Conservation (phyloP, 2,797 vertebrate species). For the Novumbra hubbsi region DNA sequence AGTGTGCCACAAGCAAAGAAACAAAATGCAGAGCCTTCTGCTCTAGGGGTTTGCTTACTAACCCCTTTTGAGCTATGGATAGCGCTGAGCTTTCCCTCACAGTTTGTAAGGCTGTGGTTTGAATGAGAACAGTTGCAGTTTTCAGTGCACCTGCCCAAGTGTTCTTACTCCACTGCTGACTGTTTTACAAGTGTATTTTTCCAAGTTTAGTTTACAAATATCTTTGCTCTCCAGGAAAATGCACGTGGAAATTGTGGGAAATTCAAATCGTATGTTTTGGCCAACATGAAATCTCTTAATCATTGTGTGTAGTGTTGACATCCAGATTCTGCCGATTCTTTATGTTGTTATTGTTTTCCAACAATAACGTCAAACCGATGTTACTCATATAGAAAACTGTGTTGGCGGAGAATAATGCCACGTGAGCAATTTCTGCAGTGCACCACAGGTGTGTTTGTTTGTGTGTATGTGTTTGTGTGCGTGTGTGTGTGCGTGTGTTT, state of each 20-base stretch:
- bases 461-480: constrained; percentile 35
- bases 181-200: constrained; percentile 44
- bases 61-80: constrained; percentile 35
- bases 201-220: constrained; percentile 39
- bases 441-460: constrained; percentile 52
- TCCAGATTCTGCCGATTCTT: constrained; percentile 32
- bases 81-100: constrained; percentile 45
- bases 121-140: constrained; percentile 48
- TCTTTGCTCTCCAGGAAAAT: constrained; percentile 46
- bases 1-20: background rate
- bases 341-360: constrained; percentile 57
- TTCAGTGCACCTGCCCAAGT: constrained; percentile 57
- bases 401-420: constrained; percentile 72
- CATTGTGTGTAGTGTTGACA: constrained; percentile 10
- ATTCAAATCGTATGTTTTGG: constrained; percentile 10
- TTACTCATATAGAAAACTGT: constrained; percentile 71
- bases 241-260: constrained; percentile 12
- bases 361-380: constrained; percentile 20
- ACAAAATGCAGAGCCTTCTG: constrained; percentile 36
- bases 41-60: constrained; percentile 45
- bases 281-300: constrained; percentile 20
- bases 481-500: constrained; percentile 25
- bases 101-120: constrained; percentile 66
- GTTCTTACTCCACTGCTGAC: constrained; percentile 33
- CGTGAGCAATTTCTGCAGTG: constrained; percentile 65